Evolutionary conservation across 2,797 vertebrate genomes (phyloP).

Genomic region (Threskiornis aethiopicus): DNA sequence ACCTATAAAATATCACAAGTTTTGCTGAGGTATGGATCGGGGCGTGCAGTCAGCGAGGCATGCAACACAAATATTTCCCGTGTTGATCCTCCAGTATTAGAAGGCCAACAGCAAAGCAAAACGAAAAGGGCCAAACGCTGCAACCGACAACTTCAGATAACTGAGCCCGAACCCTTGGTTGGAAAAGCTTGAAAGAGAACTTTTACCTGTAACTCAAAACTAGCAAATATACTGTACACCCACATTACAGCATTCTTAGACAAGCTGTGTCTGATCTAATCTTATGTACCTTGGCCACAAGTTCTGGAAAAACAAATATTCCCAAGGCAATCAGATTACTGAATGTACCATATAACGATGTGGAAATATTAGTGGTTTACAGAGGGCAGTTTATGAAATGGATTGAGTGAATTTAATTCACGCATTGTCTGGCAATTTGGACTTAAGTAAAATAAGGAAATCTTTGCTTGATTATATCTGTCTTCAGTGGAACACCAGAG

Average conservation of each 20-base stretch:
- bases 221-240: slow-evolving; percentile 17
- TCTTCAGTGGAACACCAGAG: not conserved
- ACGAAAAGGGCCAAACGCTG: not conserved
- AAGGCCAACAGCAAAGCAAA: not conserved
- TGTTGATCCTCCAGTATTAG: not conserved
- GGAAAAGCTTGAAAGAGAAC: slow-evolving; percentile 1
- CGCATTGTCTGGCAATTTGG: not conserved
- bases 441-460: slow-evolving; percentile 18
- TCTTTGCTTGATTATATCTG: not conserved
- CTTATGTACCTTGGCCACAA: slow-evolving; percentile 66
- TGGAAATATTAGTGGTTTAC: slow-evolving; percentile 38
- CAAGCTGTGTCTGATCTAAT: slow-evolving; percentile 68
- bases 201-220: slow-evolving; percentile 38
- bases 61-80: not conserved
- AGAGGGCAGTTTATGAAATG: slow-evolving; percentile 31
- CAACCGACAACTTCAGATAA: not conserved
- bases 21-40: not conserved
- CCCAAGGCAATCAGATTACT: slow-evolving; percentile 63
- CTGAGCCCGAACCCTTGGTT: not conserved
- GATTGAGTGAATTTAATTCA: slow-evolving; percentile 16
- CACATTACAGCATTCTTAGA: slow-evolving; percentile 50
- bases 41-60: not conserved
- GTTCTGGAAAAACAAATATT: slow-evolving; percentile 70
- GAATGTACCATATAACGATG: slow-evolving; percentile 1
- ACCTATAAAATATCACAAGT: slow-evolving; percentile 59